Conservation (phyloP, 2,888 invertebrate genomes). For the Coelinius sp. region DNA sequence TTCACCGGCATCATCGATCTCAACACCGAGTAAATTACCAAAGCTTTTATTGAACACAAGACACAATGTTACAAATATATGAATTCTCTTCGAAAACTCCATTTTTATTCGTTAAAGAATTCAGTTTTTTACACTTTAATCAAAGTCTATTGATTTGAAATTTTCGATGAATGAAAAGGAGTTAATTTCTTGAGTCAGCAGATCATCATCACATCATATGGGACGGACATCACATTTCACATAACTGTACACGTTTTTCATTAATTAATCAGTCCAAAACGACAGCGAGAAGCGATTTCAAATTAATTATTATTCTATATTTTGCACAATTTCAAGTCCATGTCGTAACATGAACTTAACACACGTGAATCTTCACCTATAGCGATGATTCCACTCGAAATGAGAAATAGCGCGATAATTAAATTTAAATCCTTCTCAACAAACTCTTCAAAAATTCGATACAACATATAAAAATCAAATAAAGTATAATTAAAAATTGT, state of each 20-base stretch:
- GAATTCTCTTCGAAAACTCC: slow-evolving; percentile 34
- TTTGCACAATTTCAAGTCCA: slow-evolving; percentile 8
- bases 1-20: slow-evolving; percentile 58
- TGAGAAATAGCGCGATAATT: neutral
- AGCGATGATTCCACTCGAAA: neutral
- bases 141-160: neutral
- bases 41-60: slow-evolving; percentile 33
- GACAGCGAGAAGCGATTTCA: neutral
- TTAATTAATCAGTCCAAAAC: neutral
- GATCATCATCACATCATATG: neutral
- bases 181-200: neutral
- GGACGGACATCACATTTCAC: neutral
- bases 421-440: neutral
- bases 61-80: slow-evolving; percentile 38
- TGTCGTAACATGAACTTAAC: neutral
- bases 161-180: neutral
- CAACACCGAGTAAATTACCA: slow-evolving; percentile 55
- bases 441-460: neutral
- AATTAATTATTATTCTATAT: neutral
- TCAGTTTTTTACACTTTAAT: neutral
- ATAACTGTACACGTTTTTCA: neutral
- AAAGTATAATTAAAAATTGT: neutral
- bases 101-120: slow-evolving; percentile 21
- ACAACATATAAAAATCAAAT: neutral
- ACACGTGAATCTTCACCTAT: slow-evolving; percentile 9